Evolutionary conservation across 2,113 vertebrate genomes (phyloP), one percentile per base, ranked within the genome.

Genomic region (Poeciliopsis turrubarensis): DNA sequence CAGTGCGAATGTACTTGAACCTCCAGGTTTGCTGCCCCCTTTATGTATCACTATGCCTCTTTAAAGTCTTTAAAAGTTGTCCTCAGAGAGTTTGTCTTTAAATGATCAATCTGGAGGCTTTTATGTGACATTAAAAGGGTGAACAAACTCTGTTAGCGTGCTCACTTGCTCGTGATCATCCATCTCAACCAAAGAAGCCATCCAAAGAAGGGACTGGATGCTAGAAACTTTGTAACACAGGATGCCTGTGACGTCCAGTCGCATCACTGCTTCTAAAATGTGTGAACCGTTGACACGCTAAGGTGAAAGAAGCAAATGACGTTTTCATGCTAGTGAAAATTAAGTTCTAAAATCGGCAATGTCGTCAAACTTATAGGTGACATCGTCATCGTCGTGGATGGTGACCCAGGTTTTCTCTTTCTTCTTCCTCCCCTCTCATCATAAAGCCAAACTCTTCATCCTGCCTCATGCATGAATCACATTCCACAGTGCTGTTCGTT

Each of bases 401-500:
- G 83, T 82, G 86, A 78, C 77, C 79, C 73, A 51, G 64, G 74
- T 70, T 79, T 44, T 71, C 62, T 70, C 54, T 60, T 68, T 64
- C 68, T 32, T 78, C 72, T 37, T 75, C 68, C 65, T 72, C 82
- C 76, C 72, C 26, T 77, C 84, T 82, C 69, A 34, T 72, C 68
- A 54, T 54, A 60, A 80, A 86, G 80, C 89, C 89, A 89, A 91
- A 87, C 88, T 89, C 66, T 84, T 88, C 75, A 80, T 73, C 80
- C 89, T 82, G 84, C 83, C 84, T 90, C 92, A 94, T 92, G 92
- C 91, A 90, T 74, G 84, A 84, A 76, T 68, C 70, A 78, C 89
- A 90, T 91, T 92, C 84, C 77, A 78, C 85, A 81, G 77, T 86
- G 87, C 70, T 72, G 81, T 81, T 68, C 68, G 76, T 13, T 70